Base-by-base conservation (phyloP, 2,797 vertebrate genomes). In the Danio aesculapii region DNA sequence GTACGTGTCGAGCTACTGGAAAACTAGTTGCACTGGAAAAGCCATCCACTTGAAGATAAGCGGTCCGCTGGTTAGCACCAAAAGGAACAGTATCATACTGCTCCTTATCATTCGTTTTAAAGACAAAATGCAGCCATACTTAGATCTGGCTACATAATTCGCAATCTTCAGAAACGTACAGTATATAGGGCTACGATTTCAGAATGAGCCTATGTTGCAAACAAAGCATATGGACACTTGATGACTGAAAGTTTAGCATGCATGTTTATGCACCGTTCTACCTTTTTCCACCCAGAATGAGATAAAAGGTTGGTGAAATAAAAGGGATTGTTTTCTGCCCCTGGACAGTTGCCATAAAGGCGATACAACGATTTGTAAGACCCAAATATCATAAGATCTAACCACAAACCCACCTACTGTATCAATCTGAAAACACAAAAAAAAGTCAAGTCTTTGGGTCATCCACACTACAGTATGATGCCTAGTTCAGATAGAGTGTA, bases 341-440 rank as follows among this genome's bases (percentile, higher is more conserved):
- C 52, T 46, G n/a, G 16, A 58, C 39, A 47, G 21, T 69, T 69
- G 30, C 47, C 55, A 73, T n/a, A 30, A 8, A 73, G 55, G 43
- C 17, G 47, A 59, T 73, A n/a, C 19, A 47, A 67, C 47, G 71
- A 59, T 46, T 73, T 58, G 43, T 21, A 57, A 46, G 12, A 13
- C 44, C 53, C 43, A 16, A 10, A 46, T 3, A 6, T 73, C 12
- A 59, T 21, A 41, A 46, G 55, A 73, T 46, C 43, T 58, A 41
- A 72, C 52, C 41, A 72, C 41, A 59, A 53, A 46, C 17, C n/a
- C 13, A 61, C 14, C 58, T 61, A n/a, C 2, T 8, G 12, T 59
- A 73, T 75, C n/a, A 9, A 62, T 62, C 39, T 52, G 50, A 52
- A 75, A 46, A 63, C 46, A 75, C 43, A 61, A 39, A 59, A 13